Evolutionary conservation across 2,888 invertebrate genomes (phyloP), one percentile per base, ranked within the genome.

Genomic region (Meandrusa payeni): DNA sequence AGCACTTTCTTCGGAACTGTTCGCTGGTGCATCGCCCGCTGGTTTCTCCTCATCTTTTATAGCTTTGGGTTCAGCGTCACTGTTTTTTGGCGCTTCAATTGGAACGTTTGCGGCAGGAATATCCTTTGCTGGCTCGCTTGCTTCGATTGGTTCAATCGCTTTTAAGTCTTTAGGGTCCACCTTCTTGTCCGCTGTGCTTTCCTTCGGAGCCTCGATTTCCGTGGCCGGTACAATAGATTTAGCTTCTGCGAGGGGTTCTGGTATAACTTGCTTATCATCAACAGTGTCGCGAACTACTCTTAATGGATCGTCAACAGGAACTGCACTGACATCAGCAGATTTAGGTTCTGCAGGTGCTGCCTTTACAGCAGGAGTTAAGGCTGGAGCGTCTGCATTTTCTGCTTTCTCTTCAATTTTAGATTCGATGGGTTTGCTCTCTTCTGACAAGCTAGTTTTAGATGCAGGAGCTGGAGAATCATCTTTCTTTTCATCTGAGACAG

Each of bases 261-360:
- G 48, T 13, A 26, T 29, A 1, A 48, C 64, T 9, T 69, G 59
- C 37, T 81, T 64, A 38, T 74, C 79, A 41, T 73, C 76, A 12
- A 76, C 68, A 3, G 82, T 77, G 34, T 80, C 85, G 23, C 87
- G 79, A 9, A 81, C 67, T 42, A 83, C 77, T 22, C 82, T 66
- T 7, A 73, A 57, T 26, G 58, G 58, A 9, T 79, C 79, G 15
- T 74, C 74, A 37, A 51, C 22, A 3, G 50, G 41, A 4, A 32
- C 51, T 12, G 41, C 50, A 26, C 45, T 51, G 26, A 44, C 51
- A 2, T 44, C 46, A 15, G 37, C 44, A 7, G 61, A 45, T 44
- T 63, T 63, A n/a, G 46, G 19, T 13, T 41, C 41, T 10, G 42
- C 44, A 13, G 50, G 42, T 7, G 46, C 41, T 15, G 51, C 47